These are phyloP conservation scores for Cyrtonyx montezumae DNA, from an alignment of 2,113 vertebrate species.

Conservation along the genomic window DNA sequence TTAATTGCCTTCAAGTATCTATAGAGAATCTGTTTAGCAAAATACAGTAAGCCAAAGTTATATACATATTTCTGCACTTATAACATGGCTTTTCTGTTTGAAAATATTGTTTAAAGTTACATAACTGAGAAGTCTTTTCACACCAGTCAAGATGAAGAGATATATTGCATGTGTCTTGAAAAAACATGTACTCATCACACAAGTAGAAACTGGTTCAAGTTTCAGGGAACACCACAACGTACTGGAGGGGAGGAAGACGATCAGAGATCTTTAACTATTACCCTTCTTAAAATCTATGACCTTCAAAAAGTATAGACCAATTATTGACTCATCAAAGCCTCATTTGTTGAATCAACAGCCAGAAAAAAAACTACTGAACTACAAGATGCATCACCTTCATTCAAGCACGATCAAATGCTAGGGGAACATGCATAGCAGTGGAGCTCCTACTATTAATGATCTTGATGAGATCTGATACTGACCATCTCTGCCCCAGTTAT, in stretches of 20 bases:
- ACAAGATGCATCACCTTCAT: background rate
- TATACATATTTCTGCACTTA: background rate
- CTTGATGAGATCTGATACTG: background rate
- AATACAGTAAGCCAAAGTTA: background rate
- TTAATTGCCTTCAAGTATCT: background rate
- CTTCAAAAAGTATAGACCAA: background rate
- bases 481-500: background rate
- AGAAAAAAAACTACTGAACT: background rate
- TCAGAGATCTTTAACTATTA: background rate
- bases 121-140: background rate
- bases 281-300: background rate
- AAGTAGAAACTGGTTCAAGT: background rate
- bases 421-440: background rate
- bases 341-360: background rate
- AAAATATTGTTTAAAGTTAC: background rate
- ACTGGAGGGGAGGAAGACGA: background rate
- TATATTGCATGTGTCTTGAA: background rate
- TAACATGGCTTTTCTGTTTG: background rate
- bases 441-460: background rate
- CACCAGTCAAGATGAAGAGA: background rate
- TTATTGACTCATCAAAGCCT: background rate
- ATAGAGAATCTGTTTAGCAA: background rate
- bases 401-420: background rate
- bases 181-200: background rate
- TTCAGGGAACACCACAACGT: background rate